Evolutionary conservation across 2,797 vertebrate species (phyloP).

Genomic region (Channa striata): DNA sequence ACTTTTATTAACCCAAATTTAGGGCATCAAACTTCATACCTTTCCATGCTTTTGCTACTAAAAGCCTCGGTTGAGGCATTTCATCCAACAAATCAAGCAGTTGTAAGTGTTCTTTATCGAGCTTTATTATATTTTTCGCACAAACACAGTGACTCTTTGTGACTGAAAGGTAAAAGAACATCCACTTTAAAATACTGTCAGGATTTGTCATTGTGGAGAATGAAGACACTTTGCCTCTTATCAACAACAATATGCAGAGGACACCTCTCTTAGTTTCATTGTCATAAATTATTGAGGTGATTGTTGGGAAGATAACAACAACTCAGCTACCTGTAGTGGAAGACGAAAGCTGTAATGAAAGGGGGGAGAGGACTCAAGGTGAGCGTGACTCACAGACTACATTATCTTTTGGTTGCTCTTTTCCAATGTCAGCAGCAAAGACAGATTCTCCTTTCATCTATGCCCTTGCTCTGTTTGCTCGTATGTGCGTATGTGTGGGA

Average conservation of each 20-base stretch:
- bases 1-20: constrained; percentile 29
- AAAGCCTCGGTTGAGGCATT: constrained; percentile 27
- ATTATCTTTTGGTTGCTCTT: constrained; percentile 83
- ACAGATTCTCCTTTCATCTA: constrained; percentile 84
- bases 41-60: constrained; percentile 6
- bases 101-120: background rate
- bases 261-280: constrained; percentile 77
- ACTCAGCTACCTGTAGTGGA: constrained; percentile 66
- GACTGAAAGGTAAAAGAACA: constrained; percentile 39
- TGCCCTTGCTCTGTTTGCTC: constrained; percentile 77
- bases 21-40: constrained; percentile 11
- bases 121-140: constrained; percentile 2
- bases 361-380: constrained; percentile 79
- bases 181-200: constrained; percentile 49
- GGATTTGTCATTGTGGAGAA: constrained; percentile 47
- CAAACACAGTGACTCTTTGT: constrained; percentile 15
- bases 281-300: constrained; percentile 84
- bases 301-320: constrained; percentile 76
- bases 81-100: constrained; percentile 16
- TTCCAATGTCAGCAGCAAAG: constrained; percentile 87
- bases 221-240: constrained; percentile 60
- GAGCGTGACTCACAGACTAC: constrained; percentile 83
- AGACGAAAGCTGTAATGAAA: constrained; percentile 75
- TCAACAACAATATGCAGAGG: constrained; percentile 70
- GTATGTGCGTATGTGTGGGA: constrained; percentile 37